Percentiles rank a stretch among this genome's conserved stretches.
Evolutionary conservation across 2,113 vertebrate species (phyloP).

Genomic region (Echinops telfairi): DNA sequence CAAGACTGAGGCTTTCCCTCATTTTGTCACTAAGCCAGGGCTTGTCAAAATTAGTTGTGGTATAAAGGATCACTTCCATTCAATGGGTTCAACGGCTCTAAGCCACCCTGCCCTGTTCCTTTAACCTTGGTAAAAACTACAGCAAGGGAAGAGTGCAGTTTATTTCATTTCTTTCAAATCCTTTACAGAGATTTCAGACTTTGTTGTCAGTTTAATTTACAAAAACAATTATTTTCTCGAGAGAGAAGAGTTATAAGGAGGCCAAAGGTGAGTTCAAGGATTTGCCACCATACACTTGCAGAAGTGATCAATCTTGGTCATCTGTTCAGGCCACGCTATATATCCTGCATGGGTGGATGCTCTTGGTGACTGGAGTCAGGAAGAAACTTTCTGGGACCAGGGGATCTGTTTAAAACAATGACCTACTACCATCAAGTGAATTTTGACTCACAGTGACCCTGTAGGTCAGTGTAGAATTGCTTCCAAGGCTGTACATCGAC

Average conservation of each 20-base stretch:
- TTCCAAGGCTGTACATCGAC: background rate
- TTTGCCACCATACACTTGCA: background rate
- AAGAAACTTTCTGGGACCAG: background rate
- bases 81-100: background rate
- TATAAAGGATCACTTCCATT: background rate
- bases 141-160: background rate
- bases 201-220: background rate
- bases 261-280: conserved; percentile 9
- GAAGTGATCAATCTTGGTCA: conserved; percentile 21
- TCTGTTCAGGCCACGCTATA: conserved; percentile 10
- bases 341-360: background rate
- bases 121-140: conserved; percentile 44
- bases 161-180: conserved; percentile 57
- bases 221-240: conserved; percentile 31
- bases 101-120: background rate
- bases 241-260: background rate
- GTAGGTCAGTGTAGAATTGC: background rate
- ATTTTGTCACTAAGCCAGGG: conserved; percentile 23
- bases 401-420: background rate
- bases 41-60: conserved; percentile 53
- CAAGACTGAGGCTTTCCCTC: background rate
- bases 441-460: background rate
- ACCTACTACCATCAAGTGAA: background rate
- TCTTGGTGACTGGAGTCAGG: background rate
- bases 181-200: conserved; percentile 54